These are phyloP conservation scores for Hypena proboscidalis DNA, from an alignment of 2,888 invertebrate species.

Conservation along the genomic window DNA sequence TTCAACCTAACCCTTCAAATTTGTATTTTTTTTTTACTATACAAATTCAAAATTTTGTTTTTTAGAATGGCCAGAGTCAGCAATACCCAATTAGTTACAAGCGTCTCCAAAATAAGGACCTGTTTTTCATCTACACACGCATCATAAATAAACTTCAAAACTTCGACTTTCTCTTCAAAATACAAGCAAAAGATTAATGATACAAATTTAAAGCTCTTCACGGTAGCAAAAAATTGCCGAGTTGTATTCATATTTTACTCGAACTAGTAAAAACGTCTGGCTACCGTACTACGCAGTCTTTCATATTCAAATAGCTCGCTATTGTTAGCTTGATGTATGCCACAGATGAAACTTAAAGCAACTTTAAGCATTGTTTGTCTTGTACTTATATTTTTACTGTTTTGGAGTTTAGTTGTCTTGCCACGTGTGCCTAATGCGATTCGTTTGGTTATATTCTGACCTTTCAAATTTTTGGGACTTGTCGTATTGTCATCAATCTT, in stretches of 20 bases:
- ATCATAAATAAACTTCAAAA: slow-evolving; percentile 13
- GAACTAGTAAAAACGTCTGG: slow-evolving; percentile 55
- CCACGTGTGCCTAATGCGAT: slow-evolving; percentile 4
- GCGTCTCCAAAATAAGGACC: neutral
- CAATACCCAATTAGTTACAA: neutral
- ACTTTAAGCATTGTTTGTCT: slow-evolving; percentile 39
- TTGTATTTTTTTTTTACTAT: no score
- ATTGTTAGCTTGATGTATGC: slow-evolving; percentile 62
- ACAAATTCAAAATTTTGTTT: no score
- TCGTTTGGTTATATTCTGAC: slow-evolving; percentile 7
- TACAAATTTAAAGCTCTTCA: slow-evolving; percentile 32
- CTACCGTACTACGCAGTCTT: slow-evolving; percentile 76
- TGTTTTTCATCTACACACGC: slow-evolving; percentile 5
- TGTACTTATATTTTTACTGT: slow-evolving; percentile 30
- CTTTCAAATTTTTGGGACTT: slow-evolving; percentile 2
- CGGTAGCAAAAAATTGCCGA: slow-evolving; percentile 42
- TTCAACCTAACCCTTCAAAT: no score
- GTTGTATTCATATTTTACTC: slow-evolving; percentile 42
- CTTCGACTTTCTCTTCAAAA: slow-evolving; percentile 30
- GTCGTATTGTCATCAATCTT: slow-evolving; percentile 1
- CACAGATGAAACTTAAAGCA: slow-evolving; percentile 43
- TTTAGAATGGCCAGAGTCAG: no score
- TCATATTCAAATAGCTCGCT: slow-evolving; percentile 71
- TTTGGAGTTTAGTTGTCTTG: slow-evolving; percentile 16
- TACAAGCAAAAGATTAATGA: slow-evolving; percentile 36